Base-by-base conservation (phyloP, 2,888 invertebrate species). In the Steinernema scapterisci region DNA sequence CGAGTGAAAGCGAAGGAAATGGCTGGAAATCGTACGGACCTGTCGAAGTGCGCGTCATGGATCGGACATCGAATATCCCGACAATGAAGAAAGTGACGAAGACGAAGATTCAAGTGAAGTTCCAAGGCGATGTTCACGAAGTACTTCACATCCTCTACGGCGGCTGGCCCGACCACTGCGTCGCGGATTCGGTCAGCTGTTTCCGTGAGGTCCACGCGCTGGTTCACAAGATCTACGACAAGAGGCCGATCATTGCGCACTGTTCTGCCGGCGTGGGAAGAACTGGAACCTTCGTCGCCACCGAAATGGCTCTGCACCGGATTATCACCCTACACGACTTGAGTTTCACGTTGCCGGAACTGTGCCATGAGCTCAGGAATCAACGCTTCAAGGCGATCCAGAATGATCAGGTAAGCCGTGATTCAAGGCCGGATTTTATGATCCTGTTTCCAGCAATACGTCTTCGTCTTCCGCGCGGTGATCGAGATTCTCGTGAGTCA, bases 121-220 rank as follows among this genome's bases (percentile, higher is more conserved):
- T 27, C 63, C 27, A 63, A 31, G 63, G 31, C 16, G 63, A 63
- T 5, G 16, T 16, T 13, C 19, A 6, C 31, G 63, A 63, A 6
- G 31, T 63, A 6, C 73, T 75, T 9, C 79, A 79, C 71, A 23
- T 79, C 11, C 71, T 73, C 38, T 80, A 74, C 52, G 21, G 25
- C 23, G 79, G 79, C 19, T 79, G 79, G 79, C 79, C 79, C 0
- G 79, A 79, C 54, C 79, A 76, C 46, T 44, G 56, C 16, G 76
- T 79, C 16, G 75, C 79, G 9, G 74, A 79, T 16, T 54, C 70
- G 5, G 51, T 75, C 25, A 19, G 63, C 21, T 72, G 77, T 9
- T 76, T 48, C 45, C 73, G 54, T 9, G 74, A 79, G 51, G 51
- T 79, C 21, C 71, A 77, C 63, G 23, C n/a, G 7, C 72, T 74